Evolutionary conservation across 2,888 invertebrate species (phyloP), one percentile per base, ranked within the genome.

Genomic region (Leptinotarsa tumamoca): DNA sequence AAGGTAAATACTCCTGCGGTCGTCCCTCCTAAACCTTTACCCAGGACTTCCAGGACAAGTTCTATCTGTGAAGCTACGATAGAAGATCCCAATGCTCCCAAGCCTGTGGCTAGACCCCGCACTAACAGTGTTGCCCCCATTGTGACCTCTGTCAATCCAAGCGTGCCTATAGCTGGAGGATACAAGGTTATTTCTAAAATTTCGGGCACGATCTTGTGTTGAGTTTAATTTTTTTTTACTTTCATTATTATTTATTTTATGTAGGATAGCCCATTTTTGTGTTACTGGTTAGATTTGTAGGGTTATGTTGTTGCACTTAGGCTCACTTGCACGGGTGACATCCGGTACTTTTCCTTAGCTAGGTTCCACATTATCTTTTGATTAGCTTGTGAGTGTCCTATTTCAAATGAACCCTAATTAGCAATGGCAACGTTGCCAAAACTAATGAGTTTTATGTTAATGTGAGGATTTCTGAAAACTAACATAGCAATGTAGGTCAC

Each of bases 1-100:
- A 79, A 78, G 80, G 80, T 81, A 63, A 79, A 71, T 71, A 68
- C n/a, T 51, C 61, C 27, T 43, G 75, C 76, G 61, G 77, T 84
- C 63, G 79, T 92, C 67, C 93, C 94, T 2, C 95, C 95, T 0
- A 95, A 95, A 86, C 95, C 96, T 17, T 89, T 95, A 89, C 95
- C 96, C 0, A 91, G 95, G 82, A 93, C 94, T 0, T 95, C 92
- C 66, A 90, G 93, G 83, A 90, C 92, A 61, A 92, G 92, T 83
- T 93, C 95, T 17, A 91, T 95, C 74, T 94, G 94, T 1, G 95
- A 95, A 83, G 91, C 90, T 0, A 87, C 90, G 1, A 85, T 87
- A 14, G 91, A 92, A 50, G 91, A 92, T 33, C 85, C 86, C 51
- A 83, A 83, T 4, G 90, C 90, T 76, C 94, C 94, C 17, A 93